A percentile compares a stretch with the other conserved stretches of the same genome.
Evolutionary conservation across 2,113 vertebrate species (phyloP).

Genomic region (Trematocara macrostoma): DNA sequence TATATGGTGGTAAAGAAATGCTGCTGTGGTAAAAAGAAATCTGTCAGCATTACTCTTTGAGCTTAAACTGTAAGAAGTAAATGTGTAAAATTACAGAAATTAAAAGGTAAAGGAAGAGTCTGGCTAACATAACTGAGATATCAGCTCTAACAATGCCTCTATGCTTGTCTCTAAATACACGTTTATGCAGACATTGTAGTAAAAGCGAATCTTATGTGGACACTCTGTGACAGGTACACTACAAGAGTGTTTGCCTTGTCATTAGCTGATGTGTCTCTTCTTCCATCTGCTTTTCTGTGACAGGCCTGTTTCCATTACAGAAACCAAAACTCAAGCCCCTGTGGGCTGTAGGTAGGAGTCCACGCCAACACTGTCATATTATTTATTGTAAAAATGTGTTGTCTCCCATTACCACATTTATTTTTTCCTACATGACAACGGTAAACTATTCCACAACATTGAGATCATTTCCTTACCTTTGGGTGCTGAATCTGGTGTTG

Average conservation of each 20-base stretch:
- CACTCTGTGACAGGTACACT: conserved; percentile 20
- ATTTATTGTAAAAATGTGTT: too few relatives aligned
- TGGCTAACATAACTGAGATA: conserved; percentile 71
- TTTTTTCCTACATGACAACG: too few relatives aligned
- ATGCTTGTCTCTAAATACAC: neutral
- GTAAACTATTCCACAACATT: too few relatives aligned
- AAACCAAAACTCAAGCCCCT: too few relatives aligned
- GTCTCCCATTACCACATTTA: too few relatives aligned
- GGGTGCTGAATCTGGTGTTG: too few relatives aligned
- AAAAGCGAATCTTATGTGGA: neutral
- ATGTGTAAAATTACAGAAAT: neutral
- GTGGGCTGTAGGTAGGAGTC: too few relatives aligned
- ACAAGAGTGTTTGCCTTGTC: conserved; percentile 46
- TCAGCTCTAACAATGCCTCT: conserved; percentile 66
- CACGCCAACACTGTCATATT: too few relatives aligned
- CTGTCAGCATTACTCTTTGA: neutral
- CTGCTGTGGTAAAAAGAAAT: neutral
- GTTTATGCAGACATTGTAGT: conserved; percentile 65
- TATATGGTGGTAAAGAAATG: neutral
- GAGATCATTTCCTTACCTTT: too few relatives aligned
- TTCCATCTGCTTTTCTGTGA: conserved; percentile 23
- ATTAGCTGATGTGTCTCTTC: conserved; percentile 21
- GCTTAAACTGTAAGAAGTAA: neutral
- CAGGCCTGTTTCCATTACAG: too few relatives aligned
- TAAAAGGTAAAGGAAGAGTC: neutral